A percentile compares a stretch with the other conserved stretches of the same genome.
These are phyloP conservation scores for Lytechinus pictus DNA, from an alignment of 35 echinoderm and acorn worm genomes.

Conservation along the genomic window DNA sequence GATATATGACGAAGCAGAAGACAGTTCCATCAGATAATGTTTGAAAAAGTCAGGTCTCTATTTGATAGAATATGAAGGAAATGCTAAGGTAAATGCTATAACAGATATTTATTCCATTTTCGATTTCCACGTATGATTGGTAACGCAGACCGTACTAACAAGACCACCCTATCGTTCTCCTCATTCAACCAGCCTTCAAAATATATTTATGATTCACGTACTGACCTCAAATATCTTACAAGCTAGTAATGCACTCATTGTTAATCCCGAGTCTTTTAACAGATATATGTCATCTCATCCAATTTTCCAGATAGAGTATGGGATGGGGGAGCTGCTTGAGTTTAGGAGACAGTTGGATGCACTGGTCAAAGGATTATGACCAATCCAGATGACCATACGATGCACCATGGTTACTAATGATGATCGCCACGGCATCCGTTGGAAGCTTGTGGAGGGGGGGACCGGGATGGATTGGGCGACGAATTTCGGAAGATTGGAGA, in stretches of 20 bases:
- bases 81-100: not conserved
- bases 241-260: conserved; percentile 23
- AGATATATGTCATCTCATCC: conserved; percentile 13
- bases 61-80: not conserved
- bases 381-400: conserved; percentile 17
- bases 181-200: not conserved
- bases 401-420: conserved; percentile 10
- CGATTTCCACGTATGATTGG: not conserved
- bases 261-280: conserved; percentile 21
- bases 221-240: conserved; percentile 23
- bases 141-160: not conserved
- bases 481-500: conserved; percentile 8
- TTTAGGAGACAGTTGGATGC: conserved; percentile 18
- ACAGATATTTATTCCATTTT: not conserved
- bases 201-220: conserved; percentile 28
- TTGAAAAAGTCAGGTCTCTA: not conserved
- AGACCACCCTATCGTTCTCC: not conserved
- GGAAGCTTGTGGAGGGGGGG: not conserved
- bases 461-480: not conserved
- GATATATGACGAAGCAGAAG: not conserved
- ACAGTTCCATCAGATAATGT: not conserved
- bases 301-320: not conserved
- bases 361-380: conserved; percentile 27
- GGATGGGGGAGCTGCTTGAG: not conserved
- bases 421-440: not conserved